Conservation (phyloP, 2,797 vertebrate species). For the Jordanella pulchra region DNA sequence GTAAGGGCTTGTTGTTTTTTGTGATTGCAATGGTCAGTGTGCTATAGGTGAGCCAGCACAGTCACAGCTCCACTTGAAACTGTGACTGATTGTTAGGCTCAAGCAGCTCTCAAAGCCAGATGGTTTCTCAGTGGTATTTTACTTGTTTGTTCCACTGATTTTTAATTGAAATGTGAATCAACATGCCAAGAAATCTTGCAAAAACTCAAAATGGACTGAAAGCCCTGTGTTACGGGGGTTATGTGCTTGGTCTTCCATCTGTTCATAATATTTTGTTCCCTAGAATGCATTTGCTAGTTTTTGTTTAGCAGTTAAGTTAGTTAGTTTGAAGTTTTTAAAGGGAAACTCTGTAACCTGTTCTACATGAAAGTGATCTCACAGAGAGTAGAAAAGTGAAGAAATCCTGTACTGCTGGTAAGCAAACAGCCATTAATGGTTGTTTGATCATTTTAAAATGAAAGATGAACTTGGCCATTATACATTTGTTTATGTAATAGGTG, state of each 20-base stretch:
- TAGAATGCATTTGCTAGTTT: conserved; percentile 33
- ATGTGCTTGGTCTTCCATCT: conserved; percentile 33
- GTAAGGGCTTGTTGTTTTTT: conserved; percentile 66
- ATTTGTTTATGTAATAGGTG: background rate
- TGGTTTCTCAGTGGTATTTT: conserved; percentile 47
- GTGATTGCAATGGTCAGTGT: conserved; percentile 54
- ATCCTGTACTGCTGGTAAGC: background rate
- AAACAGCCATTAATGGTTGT: background rate
- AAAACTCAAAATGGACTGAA: conserved; percentile 25
- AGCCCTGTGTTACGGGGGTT: conserved; percentile 26
- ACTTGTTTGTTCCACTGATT: conserved; percentile 40
- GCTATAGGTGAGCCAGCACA: conserved; percentile 34
- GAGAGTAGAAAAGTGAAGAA: background rate
- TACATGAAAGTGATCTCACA: background rate
- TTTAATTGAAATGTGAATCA: conserved; percentile 45
- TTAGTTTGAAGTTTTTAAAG: background rate
- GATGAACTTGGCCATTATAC: background rate
- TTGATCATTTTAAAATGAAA: background rate
- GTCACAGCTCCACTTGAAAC: conserved; percentile 36
- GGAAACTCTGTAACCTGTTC: too few relatives aligned
- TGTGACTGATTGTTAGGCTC: conserved; percentile 51
- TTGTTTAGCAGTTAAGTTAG: conserved; percentile 15
- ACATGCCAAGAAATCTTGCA: conserved; percentile 23
- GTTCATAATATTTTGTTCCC: conserved; percentile 33
- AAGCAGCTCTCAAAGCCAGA: conserved; percentile 41